Evolutionary conservation across 2,888 invertebrate genomes (phyloP), one percentile per base, ranked within the genome.

Genomic region (Loripinus fragilis): DNA sequence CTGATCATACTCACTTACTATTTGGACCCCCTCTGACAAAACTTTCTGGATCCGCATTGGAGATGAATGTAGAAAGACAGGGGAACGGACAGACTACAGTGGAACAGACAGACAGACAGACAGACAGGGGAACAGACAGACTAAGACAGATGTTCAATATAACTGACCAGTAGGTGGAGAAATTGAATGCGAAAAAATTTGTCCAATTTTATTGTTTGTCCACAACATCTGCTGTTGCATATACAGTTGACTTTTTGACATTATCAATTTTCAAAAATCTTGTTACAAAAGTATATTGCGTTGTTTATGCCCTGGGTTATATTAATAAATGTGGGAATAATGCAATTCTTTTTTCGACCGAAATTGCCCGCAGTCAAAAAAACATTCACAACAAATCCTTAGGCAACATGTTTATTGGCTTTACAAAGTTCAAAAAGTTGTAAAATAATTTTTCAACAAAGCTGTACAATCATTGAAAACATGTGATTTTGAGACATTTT

Each of bases 371-470:
- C 1, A 60, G 60, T 5, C 5, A 23, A 17, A 1, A 60, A 60
- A 60, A 60, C 28, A 60, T 60, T 30, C 28, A 10, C 23, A 30
- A 60, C 15, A 30, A 60, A 60, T 1, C 33, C 33, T 25, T 52
- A 33, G 33, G 33, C 33, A 33, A 33, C 10, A 33, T 33, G 23
- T 60, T 60, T 60, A 60, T 60, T 60, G 33, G 33, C 2, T 20
- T 33, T 60, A 20, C 12, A 12, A 33, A 60, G 60, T 60, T 60
- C 60, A 60, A 60, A 33, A 60, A 33, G 60, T 60, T 60, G 60
- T 60, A 60, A 60, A 60, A 60, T 60, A 33, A 60, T 60, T 60
- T 60, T 60, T 30, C 60, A 60, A 60, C 60, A 60, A 33, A 60
- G 60, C 23, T 20, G 17, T 17, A 60, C 60, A 30, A 33, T 60